Base-by-base conservation (phyloP, 2,888 invertebrate species). In the Tridacna crocea region DNA sequence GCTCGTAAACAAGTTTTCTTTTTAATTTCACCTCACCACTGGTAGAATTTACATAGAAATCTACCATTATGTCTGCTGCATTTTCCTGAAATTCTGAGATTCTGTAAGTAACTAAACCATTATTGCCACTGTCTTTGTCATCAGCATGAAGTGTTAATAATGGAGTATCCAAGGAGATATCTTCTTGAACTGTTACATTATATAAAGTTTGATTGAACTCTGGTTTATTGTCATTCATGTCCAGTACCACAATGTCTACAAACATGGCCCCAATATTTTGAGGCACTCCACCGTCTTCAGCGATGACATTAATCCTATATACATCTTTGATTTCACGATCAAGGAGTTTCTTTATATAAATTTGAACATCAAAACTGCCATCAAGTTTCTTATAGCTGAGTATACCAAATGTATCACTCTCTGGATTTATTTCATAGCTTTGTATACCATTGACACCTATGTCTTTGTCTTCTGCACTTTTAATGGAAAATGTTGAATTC, bases 41-140 rank as follows among this genome's bases (percentile, higher is more conserved):
- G 27, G 63, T 22, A 26, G 72, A 17, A 76, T 83, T 63, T 17
- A 87, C 73, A 13, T 68, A 72, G 46, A 87, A 85, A 60, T 72
- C 75, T 4, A 72, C 51, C 47, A 80, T 65, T 15, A 83, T 81
- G 51, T 73, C 65, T 0, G 36, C 82, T 47, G 68, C 82, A 65
- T 82, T 74, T 26, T 80, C 51, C 51, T 79, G 81, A 17, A 74
- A 36, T 51, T 83, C 78, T 27, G 63, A 68, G n/a, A 87, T 85
- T 58, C 76, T 79, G 58, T 85, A 87, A 0, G 74, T 72, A 65
- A 87, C 66, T 15, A 48, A 17, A 15, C 94, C 96, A 93, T 98
- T 98, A 8, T 95, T 96, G 11, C 98, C 98, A 88, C 96, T 96
- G 92, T 99, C 98, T 61, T 96, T 96, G 93, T 99, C 98, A 12